Evolutionary conservation across 2,888 invertebrate species (phyloP), one percentile per base, ranked within the genome.

Genomic region (Caenorhabditis drosophilae): DNA sequence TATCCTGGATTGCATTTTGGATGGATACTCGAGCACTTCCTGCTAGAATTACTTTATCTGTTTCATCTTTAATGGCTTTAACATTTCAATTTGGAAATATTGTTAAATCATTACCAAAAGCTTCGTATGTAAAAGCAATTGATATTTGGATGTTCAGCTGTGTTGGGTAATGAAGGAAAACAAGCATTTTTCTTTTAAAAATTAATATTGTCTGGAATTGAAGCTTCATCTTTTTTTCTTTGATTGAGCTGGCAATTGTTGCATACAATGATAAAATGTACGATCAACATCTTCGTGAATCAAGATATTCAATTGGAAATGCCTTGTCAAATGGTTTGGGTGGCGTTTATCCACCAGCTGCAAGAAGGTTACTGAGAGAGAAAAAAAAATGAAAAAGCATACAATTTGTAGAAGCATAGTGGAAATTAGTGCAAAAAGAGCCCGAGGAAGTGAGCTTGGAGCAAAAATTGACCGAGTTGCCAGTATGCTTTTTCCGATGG

Each of bases 41-140:
- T 0, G 82, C 82, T 0, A 57, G 83, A 48, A 83, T 83, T 38
- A 83, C 80, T 0, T 59, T 82, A 6, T 82, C 81, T 12, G 80
- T 80, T 15, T 76, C 76, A 18, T 80, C 79, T 0, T 64, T 83
- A 12, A 83, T 83, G 83, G 80, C 83, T 1, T 62, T 83, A 4
- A 83, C 83, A 7, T 83, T 83, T 57, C 81, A 81, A 48, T 82
- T 80, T 52, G 81, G 81, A 11, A 82, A 78, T 49, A 82, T 81
- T 53, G 80, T 80, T 31, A 74, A 78, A 48, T 71, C 72, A 35
- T 61, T 81, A 36, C 81, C 81, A 7, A 77, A 76, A 56, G 73
- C 51, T 26, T 78, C 78, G n/a, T 77, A 79, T 47, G 79, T 81
- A 15, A 81, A 82, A 54, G 81, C 81, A 11, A 81, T 81, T 53